Evolutionary conservation across 2,797 vertebrate species (phyloP), one percentile per base, ranked within the genome.

Genomic region (Neosilurus mollespiculum): DNA sequence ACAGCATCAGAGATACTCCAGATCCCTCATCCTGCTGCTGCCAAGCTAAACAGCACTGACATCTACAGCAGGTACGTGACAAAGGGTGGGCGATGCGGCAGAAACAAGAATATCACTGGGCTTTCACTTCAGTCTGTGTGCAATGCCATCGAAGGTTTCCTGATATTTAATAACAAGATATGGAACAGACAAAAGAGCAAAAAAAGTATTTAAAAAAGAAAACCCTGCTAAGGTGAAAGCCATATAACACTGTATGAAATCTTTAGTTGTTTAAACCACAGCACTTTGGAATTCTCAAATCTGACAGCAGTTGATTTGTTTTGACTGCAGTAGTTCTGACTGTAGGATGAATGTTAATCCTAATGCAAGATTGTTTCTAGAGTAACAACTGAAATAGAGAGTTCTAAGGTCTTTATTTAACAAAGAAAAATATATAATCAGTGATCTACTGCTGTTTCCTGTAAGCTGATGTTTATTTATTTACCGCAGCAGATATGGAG

Each of bases 31-130:
- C 43, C 18, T 9, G 34, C 70, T 76, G 54, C 75, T 43, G 75
- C 75, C 56, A 67, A 80, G 18, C 24, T 83, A 80, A 86, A 86
- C 77, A 82, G 24, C 49, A 80, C 9, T 34, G 22, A 69, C 18
- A 62, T 53, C 30, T 61, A 9, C 58, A 77, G 34, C 20, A 43
- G 20, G 58, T 4, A 7, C 9, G 10, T n/a, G 56, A 61, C 20
- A 43, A 15, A 6, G 22, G 75, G 30, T 59, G 56, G 30, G 20
- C 20, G 6, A 43, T 77, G 26, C 20, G 30, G 18, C 18, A 59
- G 30, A n/a, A 37, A 59, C 15, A 1, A 18, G n/a, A 59, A 61
- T 14, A 59, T 24, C 75, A 43, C 1, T 43, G 58, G 3, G 5
- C 26, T 15, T 56, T 73, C 54, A 26, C n/a, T 18, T 30, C 53